Base-by-base conservation (phyloP, 1,140 invertebrate genomes). In the Drosophila nannoptera region DNA sequence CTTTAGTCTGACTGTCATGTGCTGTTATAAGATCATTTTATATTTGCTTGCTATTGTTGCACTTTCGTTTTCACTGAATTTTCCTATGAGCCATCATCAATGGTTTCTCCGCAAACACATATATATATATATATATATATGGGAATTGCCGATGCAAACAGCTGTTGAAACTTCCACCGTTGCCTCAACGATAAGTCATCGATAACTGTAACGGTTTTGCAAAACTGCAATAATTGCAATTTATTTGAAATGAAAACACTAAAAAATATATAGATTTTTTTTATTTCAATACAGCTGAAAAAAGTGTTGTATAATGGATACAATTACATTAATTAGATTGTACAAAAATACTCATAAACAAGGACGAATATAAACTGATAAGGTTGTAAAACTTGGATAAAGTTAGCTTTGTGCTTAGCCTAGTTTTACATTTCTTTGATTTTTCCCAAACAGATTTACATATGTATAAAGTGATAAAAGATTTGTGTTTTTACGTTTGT, bases 251-350 rank as follows among this genome's bases (percentile, higher is more conserved):
- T 54, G 11, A 9, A 11, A 48, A 33, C n/a, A 4, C n/a, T 33
- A 2, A 42, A 33, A 14, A 58, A 12, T 12, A 43, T 55, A 31
- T 16, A 31, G 7, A 14, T 40, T 40, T 60, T 45, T 49, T 65
- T 77, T 64, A 60, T 83, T 69, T 54, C 45, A 63, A n/a, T 56
- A 42, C 38, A 55, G 38, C 31, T 55, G 35, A 56, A 50, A 55
- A 66, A 63, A 54, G 48, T 32, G 69, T 60, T 76, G 50, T 75
- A 70, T 68, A 78, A 54, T 77, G 71, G 71, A 83, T 46, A 60
- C 60, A 75, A 59, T 69, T 73, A 52, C 46, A 77, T 75, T 75
- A 22, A 73, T 72, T 50, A 60, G 11, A 63, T 59, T 59, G 22
- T 73, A 73, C 33, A 49, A 68, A 69, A 32, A 38, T 54, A 36